Conservation (phyloP, 2,888 invertebrate genomes). For the Hydrotaea diabolus region DNA sequence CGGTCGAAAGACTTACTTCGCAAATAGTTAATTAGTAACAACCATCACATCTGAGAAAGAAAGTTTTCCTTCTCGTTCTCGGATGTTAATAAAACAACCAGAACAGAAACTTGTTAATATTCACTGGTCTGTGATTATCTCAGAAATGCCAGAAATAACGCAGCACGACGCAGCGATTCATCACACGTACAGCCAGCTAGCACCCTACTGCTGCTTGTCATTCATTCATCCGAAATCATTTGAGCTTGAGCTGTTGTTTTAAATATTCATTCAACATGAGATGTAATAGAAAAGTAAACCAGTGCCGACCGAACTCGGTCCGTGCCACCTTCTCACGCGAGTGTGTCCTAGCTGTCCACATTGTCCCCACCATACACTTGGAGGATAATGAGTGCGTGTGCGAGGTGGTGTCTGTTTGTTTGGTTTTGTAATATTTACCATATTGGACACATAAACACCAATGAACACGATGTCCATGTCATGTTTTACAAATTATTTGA, state of each 20-base stretch:
- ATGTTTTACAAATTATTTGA: constrained; percentile 59
- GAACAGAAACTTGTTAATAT: constrained; percentile 14
- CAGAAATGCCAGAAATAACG: background rate
- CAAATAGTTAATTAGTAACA: constrained; percentile 34
- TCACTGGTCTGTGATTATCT: constrained; percentile 9
- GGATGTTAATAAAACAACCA: constrained; percentile 32
- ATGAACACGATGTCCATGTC: constrained; percentile 58
- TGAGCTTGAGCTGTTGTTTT: background rate
- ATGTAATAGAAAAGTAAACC: constrained; percentile 49
- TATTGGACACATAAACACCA: constrained; percentile 37
- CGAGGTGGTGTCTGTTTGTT: constrained; percentile 26
- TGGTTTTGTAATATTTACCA: constrained; percentile 53
- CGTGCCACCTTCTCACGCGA: background rate
- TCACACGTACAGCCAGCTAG: constrained; percentile 26
- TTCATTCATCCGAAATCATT: background rate
- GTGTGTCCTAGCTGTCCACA: background rate
- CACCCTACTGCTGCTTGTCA: background rate
- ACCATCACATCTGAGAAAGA: constrained; percentile 8
- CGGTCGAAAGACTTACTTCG: background rate
- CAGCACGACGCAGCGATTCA: background rate
- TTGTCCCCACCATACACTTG: background rate
- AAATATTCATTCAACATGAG: constrained; percentile 52
- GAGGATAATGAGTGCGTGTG: background rate
- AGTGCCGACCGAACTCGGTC: constrained; percentile 39
- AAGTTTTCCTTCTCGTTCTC: background rate